Evolutionary conservation across 2,888 invertebrate genomes (phyloP).

Genomic region (Rosalia funebris): DNA sequence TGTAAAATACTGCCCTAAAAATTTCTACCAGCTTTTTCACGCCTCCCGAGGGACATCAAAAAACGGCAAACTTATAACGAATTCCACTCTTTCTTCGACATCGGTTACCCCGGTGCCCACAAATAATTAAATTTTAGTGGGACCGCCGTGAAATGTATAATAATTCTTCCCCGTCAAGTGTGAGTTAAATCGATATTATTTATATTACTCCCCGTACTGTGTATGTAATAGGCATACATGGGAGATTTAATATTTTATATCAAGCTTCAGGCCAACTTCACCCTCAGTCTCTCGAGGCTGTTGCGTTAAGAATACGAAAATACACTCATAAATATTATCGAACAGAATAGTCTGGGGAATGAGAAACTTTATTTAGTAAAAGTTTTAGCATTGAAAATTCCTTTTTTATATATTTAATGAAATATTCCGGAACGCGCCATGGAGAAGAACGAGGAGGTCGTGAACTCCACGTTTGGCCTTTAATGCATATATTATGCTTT

Average conservation of each 20-base stretch:
- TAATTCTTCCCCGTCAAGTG: conserved; percentile 20
- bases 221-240: conserved; percentile 54
- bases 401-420: conserved; percentile 22
- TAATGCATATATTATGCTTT: conserved; percentile 3
- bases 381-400: conserved; percentile 33
- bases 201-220: conserved; percentile 44
- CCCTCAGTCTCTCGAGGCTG: conserved; percentile 55
- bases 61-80: conserved; percentile 16
- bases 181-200: conserved; percentile 42
- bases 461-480: neutral
- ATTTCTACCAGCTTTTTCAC: conserved; percentile 1
- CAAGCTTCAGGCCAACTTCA: conserved; percentile 56
- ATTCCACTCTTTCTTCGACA: neutral
- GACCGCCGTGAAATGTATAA: conserved; percentile 16
- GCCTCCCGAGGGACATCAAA: conserved; percentile 12
- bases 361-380: conserved; percentile 38
- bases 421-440: neutral
- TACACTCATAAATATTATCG: conserved; percentile 42
- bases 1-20: conserved; percentile 1
- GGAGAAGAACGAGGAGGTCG: neutral
- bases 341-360: conserved; percentile 31
- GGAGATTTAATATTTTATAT: conserved; percentile 61
- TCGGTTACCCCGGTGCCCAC: conserved; percentile 1
- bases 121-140: conserved; percentile 21
- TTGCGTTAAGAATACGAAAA: conserved; percentile 58